These are phyloP conservation scores for Rhagoletis pomonella DNA, from an alignment of 1,140 invertebrate species.

Conservation along the genomic window DNA sequence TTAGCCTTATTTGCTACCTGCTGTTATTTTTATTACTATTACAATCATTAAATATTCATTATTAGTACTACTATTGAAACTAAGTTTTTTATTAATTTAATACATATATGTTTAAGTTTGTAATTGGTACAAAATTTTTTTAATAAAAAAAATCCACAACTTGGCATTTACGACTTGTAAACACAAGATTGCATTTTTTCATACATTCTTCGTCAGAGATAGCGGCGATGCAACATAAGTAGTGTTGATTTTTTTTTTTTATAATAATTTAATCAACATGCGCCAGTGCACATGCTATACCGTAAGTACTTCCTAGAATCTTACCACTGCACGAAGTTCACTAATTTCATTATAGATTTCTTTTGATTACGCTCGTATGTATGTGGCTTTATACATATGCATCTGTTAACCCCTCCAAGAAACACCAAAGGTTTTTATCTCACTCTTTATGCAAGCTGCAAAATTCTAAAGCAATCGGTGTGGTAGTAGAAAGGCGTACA, in stretches of 20 bases:
- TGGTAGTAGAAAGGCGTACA: neutral
- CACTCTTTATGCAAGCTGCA: no score
- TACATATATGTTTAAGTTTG: conserved; percentile 30
- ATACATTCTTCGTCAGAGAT: neutral
- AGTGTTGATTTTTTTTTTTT: no score
- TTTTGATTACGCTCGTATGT: no score
- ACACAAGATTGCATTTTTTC: neutral
- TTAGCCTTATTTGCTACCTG: conserved; percentile 21
- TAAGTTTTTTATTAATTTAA: conserved; percentile 40
- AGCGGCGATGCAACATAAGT: no score
- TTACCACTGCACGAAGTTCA: no score
- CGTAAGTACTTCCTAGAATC: no score
- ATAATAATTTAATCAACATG: no score
- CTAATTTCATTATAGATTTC: no score
- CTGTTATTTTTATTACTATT: conserved; percentile 1
- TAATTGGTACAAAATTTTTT: conserved; percentile 52
- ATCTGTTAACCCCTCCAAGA: no score
- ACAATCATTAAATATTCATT: conserved; percentile 22
- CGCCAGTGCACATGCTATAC: no score
- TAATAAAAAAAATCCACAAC: conserved; percentile 41
- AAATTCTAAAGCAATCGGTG: neutral
- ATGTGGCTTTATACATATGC: no score
- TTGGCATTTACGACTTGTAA: conserved; percentile 49
- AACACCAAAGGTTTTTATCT: no score
- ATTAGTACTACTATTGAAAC: conserved; percentile 22